Evolutionary conservation across 2,888 invertebrate species (phyloP).

Genomic region (Xylophagus ater): DNA sequence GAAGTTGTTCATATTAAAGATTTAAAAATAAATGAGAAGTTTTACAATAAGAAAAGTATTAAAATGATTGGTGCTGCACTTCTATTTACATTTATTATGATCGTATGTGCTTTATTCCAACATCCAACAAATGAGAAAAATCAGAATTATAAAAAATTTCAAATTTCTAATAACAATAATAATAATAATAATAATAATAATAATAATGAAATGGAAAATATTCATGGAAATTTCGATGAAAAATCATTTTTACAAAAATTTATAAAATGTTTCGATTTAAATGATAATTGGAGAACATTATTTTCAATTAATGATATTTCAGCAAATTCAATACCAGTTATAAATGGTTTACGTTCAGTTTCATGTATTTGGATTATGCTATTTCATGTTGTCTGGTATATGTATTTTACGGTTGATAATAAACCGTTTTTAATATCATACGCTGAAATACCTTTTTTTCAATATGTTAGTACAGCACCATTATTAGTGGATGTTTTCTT

Average conservation of each 20-base stretch:
- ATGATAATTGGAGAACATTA: slow-evolving; percentile 27
- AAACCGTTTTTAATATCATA: slow-evolving; percentile 34
- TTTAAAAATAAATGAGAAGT: slow-evolving; percentile 29
- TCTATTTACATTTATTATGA: slow-evolving; percentile 24
- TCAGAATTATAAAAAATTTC: not conserved
- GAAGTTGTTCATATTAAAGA: slow-evolving; percentile 37
- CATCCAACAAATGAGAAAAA: not conserved
- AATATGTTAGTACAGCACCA: slow-evolving; percentile 37
- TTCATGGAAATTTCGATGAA: not conserved
- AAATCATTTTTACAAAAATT: slow-evolving; percentile 18
- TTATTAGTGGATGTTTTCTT: slow-evolving; percentile 38
- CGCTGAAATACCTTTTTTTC: slow-evolving; percentile 34
- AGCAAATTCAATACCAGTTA: slow-evolving; percentile 31
- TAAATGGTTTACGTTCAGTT: slow-evolving; percentile 36
- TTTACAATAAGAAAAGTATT: slow-evolving; percentile 31
- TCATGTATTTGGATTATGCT: slow-evolving; percentile 37
- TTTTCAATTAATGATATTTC: slow-evolving; percentile 25
- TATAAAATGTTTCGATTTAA: slow-evolving; percentile 33
- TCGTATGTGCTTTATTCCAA: slow-evolving; percentile 20
- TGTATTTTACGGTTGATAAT: slow-evolving; percentile 37
- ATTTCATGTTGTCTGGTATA: slow-evolving; percentile 38
- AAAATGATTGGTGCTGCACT: slow-evolving; percentile 27
- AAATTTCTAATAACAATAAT: slow-evolving; percentile 6
- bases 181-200: slow-evolving; percentile 2
- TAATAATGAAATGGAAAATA: not conserved